Conservation (phyloP, 2,113 vertebrate species). For the Tragelaphus scriptus region DNA sequence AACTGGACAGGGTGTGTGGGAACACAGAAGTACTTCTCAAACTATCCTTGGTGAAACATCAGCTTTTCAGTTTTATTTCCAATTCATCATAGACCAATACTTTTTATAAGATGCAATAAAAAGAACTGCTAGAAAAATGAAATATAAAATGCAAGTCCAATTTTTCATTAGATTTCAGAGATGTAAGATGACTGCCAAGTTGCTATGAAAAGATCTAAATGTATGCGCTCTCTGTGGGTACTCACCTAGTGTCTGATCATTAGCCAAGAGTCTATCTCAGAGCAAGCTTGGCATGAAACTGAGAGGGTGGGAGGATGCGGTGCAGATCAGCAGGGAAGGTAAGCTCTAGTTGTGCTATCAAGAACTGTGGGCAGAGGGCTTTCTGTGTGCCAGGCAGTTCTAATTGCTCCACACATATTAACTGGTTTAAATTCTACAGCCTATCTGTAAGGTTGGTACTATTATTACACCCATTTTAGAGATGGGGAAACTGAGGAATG, state of each 20-base stretch:
- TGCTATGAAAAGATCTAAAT: not conserved
- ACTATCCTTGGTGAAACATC: not conserved
- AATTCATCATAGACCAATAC: not conserved
- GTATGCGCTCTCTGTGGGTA: not conserved
- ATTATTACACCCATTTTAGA: not conserved
- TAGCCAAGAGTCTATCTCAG: not conserved
- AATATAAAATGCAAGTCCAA: not conserved
- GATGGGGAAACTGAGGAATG: not conserved
- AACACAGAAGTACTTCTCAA: not conserved
- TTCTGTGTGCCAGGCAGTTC: not conserved
- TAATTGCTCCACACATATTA: not conserved
- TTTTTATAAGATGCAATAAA: not conserved
- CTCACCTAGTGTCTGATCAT: not conserved
- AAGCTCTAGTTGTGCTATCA: no score
- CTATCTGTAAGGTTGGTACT: not conserved
- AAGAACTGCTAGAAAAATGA: slow-evolving; percentile 9
- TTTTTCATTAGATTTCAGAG: not conserved
- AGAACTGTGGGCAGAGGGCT: not conserved
- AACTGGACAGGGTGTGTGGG: not conserved
- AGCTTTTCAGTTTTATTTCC: not conserved
- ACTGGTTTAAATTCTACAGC: not conserved
- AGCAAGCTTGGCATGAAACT: not conserved
- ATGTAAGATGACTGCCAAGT: not conserved
- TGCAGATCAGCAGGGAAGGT: not conserved
- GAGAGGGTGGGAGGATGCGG: fast-evolving